Evolutionary conservation across 2,888 invertebrate species (phyloP).

Genomic region (Synanthedon andrenaeformis): DNA sequence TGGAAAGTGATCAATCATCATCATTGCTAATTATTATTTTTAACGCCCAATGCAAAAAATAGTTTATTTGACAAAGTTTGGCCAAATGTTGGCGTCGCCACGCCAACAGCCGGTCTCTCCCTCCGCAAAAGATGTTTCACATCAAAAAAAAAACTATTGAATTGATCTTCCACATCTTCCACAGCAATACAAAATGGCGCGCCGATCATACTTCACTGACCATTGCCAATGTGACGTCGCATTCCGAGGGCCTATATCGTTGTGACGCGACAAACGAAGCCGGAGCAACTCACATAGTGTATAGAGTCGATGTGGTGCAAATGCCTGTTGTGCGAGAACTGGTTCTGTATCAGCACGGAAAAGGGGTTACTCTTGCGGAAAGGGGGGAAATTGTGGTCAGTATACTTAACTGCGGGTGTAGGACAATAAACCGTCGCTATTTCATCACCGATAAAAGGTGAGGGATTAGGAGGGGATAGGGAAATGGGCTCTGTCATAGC

Average conservation of each 20-base stretch:
- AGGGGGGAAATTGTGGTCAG: conserved; percentile 31
- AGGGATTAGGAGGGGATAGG: too few species aligned
- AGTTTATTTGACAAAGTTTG: too few species aligned
- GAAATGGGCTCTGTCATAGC: too few species aligned
- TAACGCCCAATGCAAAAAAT: background rate
- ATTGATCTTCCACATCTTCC: background rate
- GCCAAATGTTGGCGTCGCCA: too few species aligned
- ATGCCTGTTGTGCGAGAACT: conserved; percentile 25
- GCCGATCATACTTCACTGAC: conserved; percentile 23
- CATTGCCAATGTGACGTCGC: conserved; percentile 21
- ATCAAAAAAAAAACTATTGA: too few species aligned
- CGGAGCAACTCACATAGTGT: conserved; percentile 62
- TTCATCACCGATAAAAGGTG: too few species aligned
- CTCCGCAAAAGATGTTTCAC: too few species aligned
- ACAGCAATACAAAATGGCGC: conserved; percentile 45
- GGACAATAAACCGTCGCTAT: too few species aligned
- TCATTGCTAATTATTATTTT: too few species aligned
- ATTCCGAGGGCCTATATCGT: conserved; percentile 62
- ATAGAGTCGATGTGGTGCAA: conserved; percentile 58
- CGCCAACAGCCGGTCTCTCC: too few species aligned
- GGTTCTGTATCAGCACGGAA: conserved; percentile 20
- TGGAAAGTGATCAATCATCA: background rate
- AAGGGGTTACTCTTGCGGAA: conserved; percentile 19
- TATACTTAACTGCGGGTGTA: background rate
- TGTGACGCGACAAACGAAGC: conserved; percentile 73